phyloP scores from a whole-genome alignment of 2,888 invertebrate genomes.

The Caenorhabditis imperialis region DNA sequence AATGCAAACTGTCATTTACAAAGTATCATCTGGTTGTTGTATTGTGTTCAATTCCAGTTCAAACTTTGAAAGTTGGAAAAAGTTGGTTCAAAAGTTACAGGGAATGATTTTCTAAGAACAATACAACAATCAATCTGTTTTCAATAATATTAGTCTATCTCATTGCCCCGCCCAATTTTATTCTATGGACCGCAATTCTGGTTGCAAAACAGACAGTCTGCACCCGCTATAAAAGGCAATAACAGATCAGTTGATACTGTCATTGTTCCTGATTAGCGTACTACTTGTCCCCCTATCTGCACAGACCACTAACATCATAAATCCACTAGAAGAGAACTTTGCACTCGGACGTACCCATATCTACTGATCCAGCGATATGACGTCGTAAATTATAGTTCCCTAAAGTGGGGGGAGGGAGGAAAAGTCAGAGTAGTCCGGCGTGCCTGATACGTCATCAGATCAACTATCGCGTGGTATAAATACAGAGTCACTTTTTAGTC shows the following conservation, averaged over 20 bases:
- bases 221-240: slow-evolving; percentile 25
- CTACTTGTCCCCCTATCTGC: slow-evolving; percentile 10
- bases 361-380: slow-evolving; percentile 39
- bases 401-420: slow-evolving; percentile 24
- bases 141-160: neutral
- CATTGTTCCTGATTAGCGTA: slow-evolving; percentile 3
- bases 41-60: too few species aligned
- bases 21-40: too few species aligned
- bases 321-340: slow-evolving; percentile 24
- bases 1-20: too few species aligned
- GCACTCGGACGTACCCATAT: slow-evolving; percentile 33
- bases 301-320: slow-evolving; percentile 8
- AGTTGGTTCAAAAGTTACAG: too few species aligned
- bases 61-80: too few species aligned
- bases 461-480: slow-evolving; percentile 51
- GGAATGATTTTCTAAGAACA: too few species aligned
- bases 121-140: too few species aligned
- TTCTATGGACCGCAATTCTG: slow-evolving; percentile 38
- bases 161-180: slow-evolving; percentile 5
- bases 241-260: slow-evolving; percentile 13
- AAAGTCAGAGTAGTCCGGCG: slow-evolving; percentile 18
- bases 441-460: slow-evolving; percentile 47
- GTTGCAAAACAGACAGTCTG: slow-evolving; percentile 25
- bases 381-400: slow-evolving; percentile 51
- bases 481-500: slow-evolving; percentile 18